Percentiles rank a stretch among this genome's conserved stretches.
Evolutionary conservation across 2,797 vertebrate genomes (phyloP).

Genomic region (Gymnoscopelus braueri): DNA sequence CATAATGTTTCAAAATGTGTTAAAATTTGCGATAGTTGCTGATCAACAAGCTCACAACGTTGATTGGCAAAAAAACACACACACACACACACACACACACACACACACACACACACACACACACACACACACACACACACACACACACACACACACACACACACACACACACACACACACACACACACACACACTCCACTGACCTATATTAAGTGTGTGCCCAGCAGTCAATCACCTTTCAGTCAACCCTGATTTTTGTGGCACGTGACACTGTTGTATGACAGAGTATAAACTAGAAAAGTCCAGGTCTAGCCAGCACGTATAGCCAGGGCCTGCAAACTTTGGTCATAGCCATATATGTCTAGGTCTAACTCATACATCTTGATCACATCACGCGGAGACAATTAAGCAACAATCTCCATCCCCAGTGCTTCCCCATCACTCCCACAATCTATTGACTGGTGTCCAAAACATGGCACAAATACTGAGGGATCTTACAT

Average conservation of each 20-base stretch:
- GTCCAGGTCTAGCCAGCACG: too few relatives aligned
- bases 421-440: constrained; percentile 51
- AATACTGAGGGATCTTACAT: constrained; percentile 40
- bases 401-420: neutral
- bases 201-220: constrained; percentile 67
- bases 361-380: too few relatives aligned
- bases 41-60: too few relatives aligned
- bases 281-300: too few relatives aligned
- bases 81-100: constrained; percentile 13
- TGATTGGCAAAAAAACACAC: neutral
- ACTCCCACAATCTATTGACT: constrained; percentile 54
- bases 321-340: too few relatives aligned
- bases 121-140: constrained; percentile 11
- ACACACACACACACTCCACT: constrained; percentile 49
- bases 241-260: neutral
- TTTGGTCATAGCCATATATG: too few relatives aligned
- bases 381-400: too few relatives aligned
- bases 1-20: too few relatives aligned
- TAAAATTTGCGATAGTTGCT: too few relatives aligned
- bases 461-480: constrained; percentile 40
- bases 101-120: constrained; percentile 9
- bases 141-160: constrained; percentile 9
- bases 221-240: constrained; percentile 45
- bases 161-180: constrained; percentile 2
- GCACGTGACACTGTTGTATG: too few relatives aligned